phyloP scores from a whole-genome alignment of 2,888 invertebrate genomes.

The Hoplodrina ambigua region DNA sequence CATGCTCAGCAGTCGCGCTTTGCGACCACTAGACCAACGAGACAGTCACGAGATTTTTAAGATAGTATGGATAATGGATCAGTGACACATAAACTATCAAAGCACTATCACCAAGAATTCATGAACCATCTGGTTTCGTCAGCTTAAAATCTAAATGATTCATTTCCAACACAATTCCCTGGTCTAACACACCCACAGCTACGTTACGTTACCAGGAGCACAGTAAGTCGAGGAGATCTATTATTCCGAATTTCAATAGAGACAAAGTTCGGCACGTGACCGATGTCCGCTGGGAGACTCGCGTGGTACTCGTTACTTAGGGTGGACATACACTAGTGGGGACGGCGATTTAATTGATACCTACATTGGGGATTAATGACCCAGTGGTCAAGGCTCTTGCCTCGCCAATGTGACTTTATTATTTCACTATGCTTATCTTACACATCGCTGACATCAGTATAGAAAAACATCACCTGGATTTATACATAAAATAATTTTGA shows the following conservation, averaged over 20 bases:
- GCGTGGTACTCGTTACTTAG: constrained; percentile 35
- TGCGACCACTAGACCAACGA: too few relatives aligned
- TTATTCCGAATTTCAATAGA: constrained; percentile 62
- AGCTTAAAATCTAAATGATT: constrained; percentile 25
- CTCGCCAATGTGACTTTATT: too few relatives aligned
- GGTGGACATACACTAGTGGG: constrained; percentile 16
- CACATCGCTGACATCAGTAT: too few relatives aligned
- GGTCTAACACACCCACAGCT: constrained; percentile 17
- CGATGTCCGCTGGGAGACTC: constrained; percentile 50
- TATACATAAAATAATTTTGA: too few relatives aligned
- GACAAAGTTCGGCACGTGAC: constrained; percentile 62
- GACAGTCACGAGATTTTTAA: too few relatives aligned
- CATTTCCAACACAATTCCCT: constrained; percentile 32
- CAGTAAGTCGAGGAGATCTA: constrained; percentile 54
- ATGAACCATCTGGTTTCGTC: background rate
- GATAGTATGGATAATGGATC: too few relatives aligned
- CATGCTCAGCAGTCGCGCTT: too few relatives aligned
- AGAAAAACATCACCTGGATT: too few relatives aligned
- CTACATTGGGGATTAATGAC: background rate
- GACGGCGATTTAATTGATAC: constrained; percentile 25
- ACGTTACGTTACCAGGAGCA: constrained; percentile 43
- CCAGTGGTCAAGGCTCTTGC: too few relatives aligned
- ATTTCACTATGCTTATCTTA: too few relatives aligned
- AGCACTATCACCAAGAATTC: constrained; percentile 9
- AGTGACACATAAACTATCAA: background rate